Evolutionary conservation across 2,113 vertebrate genomes (phyloP).

Genomic region (Dipodomys ordii): DNA sequence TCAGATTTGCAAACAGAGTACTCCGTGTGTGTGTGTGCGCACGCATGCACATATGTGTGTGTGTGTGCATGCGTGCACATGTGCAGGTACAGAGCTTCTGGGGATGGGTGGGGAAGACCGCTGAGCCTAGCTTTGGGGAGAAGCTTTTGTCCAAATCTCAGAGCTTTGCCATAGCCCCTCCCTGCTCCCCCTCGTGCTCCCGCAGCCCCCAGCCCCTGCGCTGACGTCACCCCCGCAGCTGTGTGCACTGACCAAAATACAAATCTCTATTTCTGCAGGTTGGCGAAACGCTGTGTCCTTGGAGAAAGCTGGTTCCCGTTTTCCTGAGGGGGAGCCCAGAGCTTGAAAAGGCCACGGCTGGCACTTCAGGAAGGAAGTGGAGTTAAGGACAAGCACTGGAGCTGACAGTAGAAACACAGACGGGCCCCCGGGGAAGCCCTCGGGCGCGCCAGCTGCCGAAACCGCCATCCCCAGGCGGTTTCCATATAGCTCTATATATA

Average conservation of each 20-base stretch:
- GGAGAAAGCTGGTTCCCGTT: conserved; percentile 88
- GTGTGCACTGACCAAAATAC: conserved; percentile 63
- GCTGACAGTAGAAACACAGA: conserved; percentile 74
- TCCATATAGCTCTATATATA: conserved; percentile 76
- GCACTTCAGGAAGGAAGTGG: conserved; percentile 84
- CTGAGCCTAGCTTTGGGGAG: background rate
- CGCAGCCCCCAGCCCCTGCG: background rate
- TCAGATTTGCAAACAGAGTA: background rate
- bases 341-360: conserved; percentile 83
- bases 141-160: background rate
- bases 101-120: background rate
- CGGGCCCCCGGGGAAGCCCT: conserved; percentile 84
- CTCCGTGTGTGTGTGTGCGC: background rate
- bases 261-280: conserved; percentile 84
- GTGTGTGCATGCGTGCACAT: too few relatives aligned
- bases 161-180: background rate
- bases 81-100: background rate
- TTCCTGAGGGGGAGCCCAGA: conserved; percentile 87
- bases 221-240: conserved; percentile 61
- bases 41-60: background rate
- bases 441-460: conserved; percentile 85
- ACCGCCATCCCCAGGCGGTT: conserved; percentile 87
- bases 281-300: conserved; percentile 88
- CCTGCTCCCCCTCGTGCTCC: background rate
- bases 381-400: conserved; percentile 82